Base-by-base conservation (phyloP, 2,113 vertebrate genomes). In the Phoxinus phoxinus region DNA sequence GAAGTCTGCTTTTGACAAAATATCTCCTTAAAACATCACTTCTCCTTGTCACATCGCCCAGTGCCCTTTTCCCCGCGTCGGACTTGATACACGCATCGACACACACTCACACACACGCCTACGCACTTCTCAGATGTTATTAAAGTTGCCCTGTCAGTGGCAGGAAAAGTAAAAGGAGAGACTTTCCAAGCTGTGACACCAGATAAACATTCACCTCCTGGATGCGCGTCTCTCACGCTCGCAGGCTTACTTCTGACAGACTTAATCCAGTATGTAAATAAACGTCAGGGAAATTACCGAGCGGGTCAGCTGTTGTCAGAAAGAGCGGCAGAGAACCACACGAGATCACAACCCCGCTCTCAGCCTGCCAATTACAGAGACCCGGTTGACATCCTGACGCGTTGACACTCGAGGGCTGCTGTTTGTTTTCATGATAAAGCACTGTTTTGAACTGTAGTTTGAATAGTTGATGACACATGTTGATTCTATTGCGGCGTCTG, bases 201-300 rank as follows among this genome's bases (percentile, higher is more conserved):
- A 59, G 84, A 89, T 86, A 88, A 85, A 63, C 41, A 65, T 75
- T 89, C 88, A 5, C 23, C 48, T 82, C 76, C 76, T 65, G 59
- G 75, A 88, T 83, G 25, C n/a, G 23, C 1, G 7, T 72, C 56
- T 67, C 81, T 82, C 67, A 72, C 23, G 37, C 41, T 83, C 76
- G 11, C 85, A 86, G 74, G 48, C 84, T 74, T 76, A 72, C 59
- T 79, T 44, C 3, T 91, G 88, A 88, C 73, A 51, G 81, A n/a
- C 71, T 85, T 87, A 87, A 90, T 89, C 85, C 85, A 67, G 63
- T 83, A 87, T 87, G 90, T 89, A 91, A 90, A 90, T 88, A 90
- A 90, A 90, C 21, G 86, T 65, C 86, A 86, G 69, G 41, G 72
- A 83, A 83, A 87, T 87, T 85, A 89, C 77, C 4, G 21, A 74